phyloP scores from a whole-genome alignment of 2,113 vertebrate genomes.

The Arizona elegans region DNA sequence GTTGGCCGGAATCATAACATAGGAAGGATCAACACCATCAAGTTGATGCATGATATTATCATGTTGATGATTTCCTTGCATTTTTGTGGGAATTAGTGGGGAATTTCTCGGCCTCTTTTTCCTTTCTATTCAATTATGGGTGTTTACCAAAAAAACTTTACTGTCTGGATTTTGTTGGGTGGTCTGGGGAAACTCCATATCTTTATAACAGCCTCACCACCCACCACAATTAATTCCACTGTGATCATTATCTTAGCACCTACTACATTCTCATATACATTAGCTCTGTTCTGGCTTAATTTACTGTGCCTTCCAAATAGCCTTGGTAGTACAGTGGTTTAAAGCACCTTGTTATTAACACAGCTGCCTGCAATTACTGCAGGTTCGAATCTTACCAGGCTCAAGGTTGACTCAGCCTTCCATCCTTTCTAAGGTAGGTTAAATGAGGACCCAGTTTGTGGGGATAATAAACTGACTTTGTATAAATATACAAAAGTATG shows the following conservation, averaged over 20 bases:
- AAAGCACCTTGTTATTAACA: too few species aligned
- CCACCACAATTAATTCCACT: background rate
- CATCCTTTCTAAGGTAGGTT: too few species aligned
- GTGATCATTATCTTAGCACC: background rate
- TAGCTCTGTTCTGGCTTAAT: background rate
- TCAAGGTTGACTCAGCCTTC: too few species aligned
- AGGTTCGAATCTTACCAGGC: too few species aligned
- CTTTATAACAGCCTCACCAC: background rate
- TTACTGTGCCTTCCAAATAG: background rate
- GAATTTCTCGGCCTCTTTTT: background rate
- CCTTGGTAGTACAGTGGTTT: too few species aligned
- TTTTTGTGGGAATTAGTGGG: background rate
- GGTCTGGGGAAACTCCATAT: background rate
- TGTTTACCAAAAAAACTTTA: background rate
- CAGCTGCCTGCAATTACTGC: too few species aligned
- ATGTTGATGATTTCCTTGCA: background rate
- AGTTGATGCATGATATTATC: background rate
- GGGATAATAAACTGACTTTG: too few species aligned
- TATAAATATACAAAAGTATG: too few species aligned
- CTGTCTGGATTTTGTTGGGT: background rate
- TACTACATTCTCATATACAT: background rate
- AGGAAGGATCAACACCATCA: background rate
- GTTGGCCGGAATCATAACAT: background rate
- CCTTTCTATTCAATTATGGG: background rate
- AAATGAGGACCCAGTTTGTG: too few species aligned